Evolutionary conservation across 1,140 invertebrate genomes (phyloP), one percentile per base, ranked within the genome.

Genomic region (Drosophila miranda): DNA sequence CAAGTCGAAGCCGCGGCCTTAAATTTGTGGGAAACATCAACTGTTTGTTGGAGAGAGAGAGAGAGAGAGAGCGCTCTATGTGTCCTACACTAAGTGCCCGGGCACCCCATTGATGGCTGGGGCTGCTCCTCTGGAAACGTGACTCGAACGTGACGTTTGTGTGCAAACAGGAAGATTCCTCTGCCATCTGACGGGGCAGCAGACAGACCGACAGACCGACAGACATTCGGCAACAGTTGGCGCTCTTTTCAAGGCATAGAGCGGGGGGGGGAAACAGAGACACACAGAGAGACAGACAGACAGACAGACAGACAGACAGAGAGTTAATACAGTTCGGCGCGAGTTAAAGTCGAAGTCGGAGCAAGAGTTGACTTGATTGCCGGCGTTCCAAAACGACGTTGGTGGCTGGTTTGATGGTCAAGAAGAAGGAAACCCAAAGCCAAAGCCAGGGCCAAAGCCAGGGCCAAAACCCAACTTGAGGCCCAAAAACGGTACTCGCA

Each of bases 21-120:
- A 88, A 86, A 87, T 87, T 87, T 87, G 82, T 87, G 82, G 82
- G 82, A 87, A 87, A 86, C 81, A 87, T 86, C 81, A 86, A 77
- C 77, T 86, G 68, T 26, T 26, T 26, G 23, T 5, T 26, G 23
- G 23, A 5, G 23, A 26, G 23, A 5, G 23, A 26, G 23, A 26
- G 23, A 26, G 23, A 26, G 23, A 23, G 23, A 46, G 42, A 28
- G 44, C 53, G 16, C 34, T 38, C 34, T 38, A 38, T 38, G 34
- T 38, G 34, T 38, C 26, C 14, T 41, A 34, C 26, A 75, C 61
- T 59, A 62, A 75, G 50, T 67, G 56, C 70, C 60, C 61, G 58
- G 62, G 53, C 49, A 49, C 49, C 52, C 71, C 72, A 75, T 74
- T 75, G 70, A 74, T 75, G 73, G 61, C 78, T 78, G 74, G 34